These are phyloP conservation scores for Thinocorus orbignyianus DNA, from an alignment of 2,113 vertebrate species.

Conservation along the genomic window DNA sequence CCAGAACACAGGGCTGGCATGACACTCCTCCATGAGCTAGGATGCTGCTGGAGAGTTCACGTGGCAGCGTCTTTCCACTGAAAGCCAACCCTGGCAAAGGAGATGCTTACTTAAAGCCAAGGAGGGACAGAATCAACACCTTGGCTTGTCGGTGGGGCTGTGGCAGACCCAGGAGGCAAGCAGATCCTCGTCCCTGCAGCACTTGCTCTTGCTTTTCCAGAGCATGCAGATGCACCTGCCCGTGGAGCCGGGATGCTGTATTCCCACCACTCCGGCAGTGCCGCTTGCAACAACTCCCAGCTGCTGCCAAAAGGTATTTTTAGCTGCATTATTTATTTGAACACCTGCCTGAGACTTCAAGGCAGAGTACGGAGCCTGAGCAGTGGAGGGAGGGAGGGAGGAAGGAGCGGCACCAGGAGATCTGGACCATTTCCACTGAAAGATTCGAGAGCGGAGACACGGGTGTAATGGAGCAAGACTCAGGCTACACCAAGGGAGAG, in stretches of 20 bases:
- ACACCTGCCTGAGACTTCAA: conserved; percentile 82
- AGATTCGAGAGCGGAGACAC: conserved; percentile 17
- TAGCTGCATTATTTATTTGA: conserved; percentile 88
- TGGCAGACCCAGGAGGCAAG: neutral
- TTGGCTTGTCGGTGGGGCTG: neutral
- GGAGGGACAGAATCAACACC: neutral
- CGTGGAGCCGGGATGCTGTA: neutral
- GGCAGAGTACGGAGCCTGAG: conserved; percentile 51
- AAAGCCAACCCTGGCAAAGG: neutral
- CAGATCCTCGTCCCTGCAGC: neutral
- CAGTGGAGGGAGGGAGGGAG: neutral
- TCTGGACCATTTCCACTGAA: conserved; percentile 68
- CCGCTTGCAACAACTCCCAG: conserved; percentile 79
- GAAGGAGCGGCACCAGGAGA: conserved; percentile 55
- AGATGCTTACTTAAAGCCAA: neutral
- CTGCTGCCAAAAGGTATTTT: conserved; percentile 86
- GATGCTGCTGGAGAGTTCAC: neutral
- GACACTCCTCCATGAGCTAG: neutral
- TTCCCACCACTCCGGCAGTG: conserved; percentile 53
- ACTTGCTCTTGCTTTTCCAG: neutral
- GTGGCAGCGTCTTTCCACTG: neutral
- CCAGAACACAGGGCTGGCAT: accelerated
- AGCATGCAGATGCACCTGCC: conserved; percentile 53
- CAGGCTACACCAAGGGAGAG: accelerated
- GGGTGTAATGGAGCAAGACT: neutral